Evolutionary conservation across 2,113 vertebrate genomes (phyloP).

Genomic region (Geococcyx californianus): DNA sequence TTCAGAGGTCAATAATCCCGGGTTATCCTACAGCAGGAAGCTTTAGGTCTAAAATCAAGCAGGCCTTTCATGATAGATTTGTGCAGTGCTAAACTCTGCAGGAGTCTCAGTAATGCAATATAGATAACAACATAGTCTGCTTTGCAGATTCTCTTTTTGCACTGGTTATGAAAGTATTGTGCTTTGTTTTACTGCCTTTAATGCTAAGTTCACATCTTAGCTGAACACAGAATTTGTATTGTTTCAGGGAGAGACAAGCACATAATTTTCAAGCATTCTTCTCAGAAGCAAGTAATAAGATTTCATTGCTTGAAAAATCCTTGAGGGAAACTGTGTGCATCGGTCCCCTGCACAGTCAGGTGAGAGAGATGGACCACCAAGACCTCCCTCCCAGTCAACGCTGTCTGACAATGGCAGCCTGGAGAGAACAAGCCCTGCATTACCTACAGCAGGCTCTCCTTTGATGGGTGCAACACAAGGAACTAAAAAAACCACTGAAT

Average conservation of each 20-base stretch:
- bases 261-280: background rate
- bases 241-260: background rate
- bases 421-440: background rate
- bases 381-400: background rate
- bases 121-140: background rate
- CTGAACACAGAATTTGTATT: background rate
- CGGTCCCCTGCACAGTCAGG: background rate
- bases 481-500: background rate
- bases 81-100: background rate
- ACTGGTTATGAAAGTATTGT: background rate
- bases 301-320: background rate
- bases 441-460: background rate
- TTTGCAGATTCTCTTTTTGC: background rate
- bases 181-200: background rate
- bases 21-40: background rate
- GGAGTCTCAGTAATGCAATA: background rate
- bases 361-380: background rate
- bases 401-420: background rate
- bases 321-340: background rate
- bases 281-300: background rate
- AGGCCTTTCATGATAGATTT: background rate
- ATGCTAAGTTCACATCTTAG: background rate
- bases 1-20: background rate
- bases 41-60: background rate
- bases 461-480: too few relatives aligned